phyloP scores from a whole-genome alignment of 2,797 vertebrate species.

The Percopsis omiscomaycus region DNA sequence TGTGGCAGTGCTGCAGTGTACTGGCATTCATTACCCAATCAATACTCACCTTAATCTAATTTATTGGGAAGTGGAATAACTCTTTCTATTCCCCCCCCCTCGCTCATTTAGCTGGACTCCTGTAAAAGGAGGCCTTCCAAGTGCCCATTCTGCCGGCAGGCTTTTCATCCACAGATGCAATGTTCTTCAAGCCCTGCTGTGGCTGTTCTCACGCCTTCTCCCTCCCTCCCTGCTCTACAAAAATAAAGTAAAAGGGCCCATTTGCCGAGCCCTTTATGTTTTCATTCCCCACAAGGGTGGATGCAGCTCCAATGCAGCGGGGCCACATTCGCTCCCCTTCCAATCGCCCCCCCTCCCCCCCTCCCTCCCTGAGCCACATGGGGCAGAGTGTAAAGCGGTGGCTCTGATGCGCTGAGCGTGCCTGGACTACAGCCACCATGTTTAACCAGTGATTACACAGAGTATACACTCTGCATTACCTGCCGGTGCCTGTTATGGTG shows the following conservation, averaged over 20 bases:
- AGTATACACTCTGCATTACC: slow-evolving; percentile 46
- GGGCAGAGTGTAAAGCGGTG: slow-evolving; percentile 48
- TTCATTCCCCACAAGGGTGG: slow-evolving; percentile 5
- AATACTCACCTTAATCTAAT: slow-evolving; percentile 74
- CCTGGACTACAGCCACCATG: slow-evolving; percentile 50
- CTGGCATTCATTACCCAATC: slow-evolving; percentile 69
- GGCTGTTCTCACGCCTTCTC: slow-evolving; percentile 74
- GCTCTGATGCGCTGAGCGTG: slow-evolving; percentile 59
- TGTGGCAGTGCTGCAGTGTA: slow-evolving; percentile 31
- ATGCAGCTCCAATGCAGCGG: too few relatives aligned
- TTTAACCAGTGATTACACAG: slow-evolving; percentile 68
- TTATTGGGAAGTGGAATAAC: slow-evolving; percentile 65
- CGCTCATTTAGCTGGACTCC: slow-evolving; percentile 42
- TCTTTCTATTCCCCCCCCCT: slow-evolving; percentile 49
- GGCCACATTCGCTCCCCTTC: too few relatives aligned
- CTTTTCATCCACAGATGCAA: slow-evolving; percentile 77
- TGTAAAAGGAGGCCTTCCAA: slow-evolving; percentile 53
- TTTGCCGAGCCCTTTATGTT: slow-evolving; percentile 49
- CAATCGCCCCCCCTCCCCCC: slow-evolving; percentile 10
- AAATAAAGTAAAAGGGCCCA: slow-evolving; percentile 40
- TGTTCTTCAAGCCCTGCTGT: slow-evolving; percentile 63
- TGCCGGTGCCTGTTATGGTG: slow-evolving; percentile 36
- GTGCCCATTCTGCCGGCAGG: slow-evolving; percentile 56
- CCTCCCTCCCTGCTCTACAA: slow-evolving; percentile 44
- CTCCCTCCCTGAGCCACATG: slow-evolving; percentile 5